Base-by-base conservation (phyloP, 2,888 invertebrate genomes). In the Clistopyga incitator region DNA sequence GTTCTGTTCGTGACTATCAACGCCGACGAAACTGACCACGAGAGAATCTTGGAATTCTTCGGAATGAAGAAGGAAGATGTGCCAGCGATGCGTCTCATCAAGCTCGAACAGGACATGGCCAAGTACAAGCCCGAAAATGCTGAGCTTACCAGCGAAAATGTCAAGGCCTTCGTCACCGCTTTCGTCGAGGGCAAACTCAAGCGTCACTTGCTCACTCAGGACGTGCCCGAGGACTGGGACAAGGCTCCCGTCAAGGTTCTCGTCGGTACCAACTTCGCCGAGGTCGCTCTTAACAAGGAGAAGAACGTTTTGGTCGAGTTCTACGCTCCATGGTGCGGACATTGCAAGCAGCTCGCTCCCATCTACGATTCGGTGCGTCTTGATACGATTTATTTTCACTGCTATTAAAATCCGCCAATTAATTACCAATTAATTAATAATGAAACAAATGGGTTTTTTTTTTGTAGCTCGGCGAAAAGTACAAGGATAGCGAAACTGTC, bases 261-360 rank as follows among this genome's bases (percentile, higher is more conserved):
- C 81, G 99, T 99, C 78, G 97, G 99, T 86, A 97, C 96, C 93
- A 99, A 99, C 95, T 99, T 99, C 93, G 98, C 98, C 89, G 96
- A 97, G 88, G 97, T 99, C 88, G 99, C 96, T 70, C 95, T 97
- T 87, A 97, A 99, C 93, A 95, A 95, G 89, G 95, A 94, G 88
- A 99, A 99, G 95, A 96, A 96, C 91, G 99, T 99, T 70, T 95
- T 99, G 81, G 99, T 99, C 86, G 99, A 99, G 95, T 99, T 99
- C 95, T 99, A 99, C 94, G 99, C 99, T 75, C 99, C 99, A 84
- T 99, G 99, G 99, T 98, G 98, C 94, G 99, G 98, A 84, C 99
- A 99, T 94, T 99, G 99, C 96, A 99, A 99, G 93, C 98, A 99
- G 93, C 95, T 99, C 91, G 97, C 95, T 77, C 99, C 99, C 34